A percentile compares a stretch with the other conserved stretches of the same genome.
These are phyloP conservation scores for Hyposoter dolosus DNA, from an alignment of 2,888 invertebrate species.

Conservation along the genomic window DNA sequence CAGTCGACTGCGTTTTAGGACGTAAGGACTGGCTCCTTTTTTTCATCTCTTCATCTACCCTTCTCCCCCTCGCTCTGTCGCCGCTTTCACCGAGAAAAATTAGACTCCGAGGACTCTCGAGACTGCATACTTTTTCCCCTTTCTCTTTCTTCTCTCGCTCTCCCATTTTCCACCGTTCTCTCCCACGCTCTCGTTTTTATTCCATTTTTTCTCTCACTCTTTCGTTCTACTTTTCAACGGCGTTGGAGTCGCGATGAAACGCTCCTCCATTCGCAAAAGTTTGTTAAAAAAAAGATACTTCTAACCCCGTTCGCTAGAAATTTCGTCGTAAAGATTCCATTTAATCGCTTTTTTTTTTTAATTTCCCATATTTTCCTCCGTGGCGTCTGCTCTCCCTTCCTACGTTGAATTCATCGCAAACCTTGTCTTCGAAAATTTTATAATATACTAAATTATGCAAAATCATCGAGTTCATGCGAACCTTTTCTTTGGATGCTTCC, in stretches of 20 bases:
- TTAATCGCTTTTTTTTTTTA: constrained; percentile 26
- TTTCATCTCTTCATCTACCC: background rate
- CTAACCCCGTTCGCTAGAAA: constrained; percentile 40
- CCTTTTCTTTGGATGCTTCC: background rate
- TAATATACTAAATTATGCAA: background rate
- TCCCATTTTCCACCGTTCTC: constrained; percentile 22
- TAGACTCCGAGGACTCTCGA: constrained; percentile 67
- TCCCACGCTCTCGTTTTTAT: constrained; percentile 38
- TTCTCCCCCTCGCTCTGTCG: constrained; percentile 19
- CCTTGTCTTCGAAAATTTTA: background rate
- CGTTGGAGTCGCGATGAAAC: constrained; percentile 45
- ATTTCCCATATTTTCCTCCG: background rate
- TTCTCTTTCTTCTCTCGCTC: constrained; percentile 20
- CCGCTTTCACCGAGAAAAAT: constrained; percentile 57
- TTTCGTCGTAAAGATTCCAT: constrained; percentile 34
- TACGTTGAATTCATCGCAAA: background rate
- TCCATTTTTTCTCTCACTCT: constrained; percentile 28
- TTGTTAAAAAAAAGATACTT: constrained; percentile 38
- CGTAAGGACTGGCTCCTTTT: constrained; percentile 60
- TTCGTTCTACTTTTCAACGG: constrained; percentile 60
- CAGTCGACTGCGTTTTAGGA: constrained; percentile 62
- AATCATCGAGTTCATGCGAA: background rate
- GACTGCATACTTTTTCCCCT: constrained; percentile 59
- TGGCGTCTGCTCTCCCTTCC: background rate
- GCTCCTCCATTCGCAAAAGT: constrained; percentile 43